These are phyloP conservation scores for Eupithecia pulchellata DNA, from an alignment of 2,888 invertebrate genomes.

Conservation along the genomic window DNA sequence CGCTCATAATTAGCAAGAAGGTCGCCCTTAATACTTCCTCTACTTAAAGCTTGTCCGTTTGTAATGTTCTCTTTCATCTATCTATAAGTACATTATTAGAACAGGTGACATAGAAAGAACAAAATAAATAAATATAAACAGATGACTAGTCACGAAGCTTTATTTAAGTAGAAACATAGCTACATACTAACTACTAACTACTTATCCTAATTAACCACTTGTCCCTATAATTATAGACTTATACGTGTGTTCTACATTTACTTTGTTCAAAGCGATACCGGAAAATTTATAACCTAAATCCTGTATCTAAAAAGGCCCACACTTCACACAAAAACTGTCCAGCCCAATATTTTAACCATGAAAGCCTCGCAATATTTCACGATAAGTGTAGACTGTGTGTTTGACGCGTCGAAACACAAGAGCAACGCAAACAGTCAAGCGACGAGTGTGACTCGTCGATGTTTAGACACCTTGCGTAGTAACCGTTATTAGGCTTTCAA, in stretches of 20 bases:
- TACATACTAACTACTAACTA: too few relatives aligned
- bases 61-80: too few relatives aligned
- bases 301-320: conserved; percentile 1
- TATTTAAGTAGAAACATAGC: too few relatives aligned
- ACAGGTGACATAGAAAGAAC: too few relatives aligned
- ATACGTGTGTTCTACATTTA: not conserved
- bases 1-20: too few relatives aligned
- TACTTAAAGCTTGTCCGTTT: too few relatives aligned
- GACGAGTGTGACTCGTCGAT: conserved; percentile 20
- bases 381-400: conserved; percentile 30
- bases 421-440: conserved; percentile 29
- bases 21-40: too few relatives aligned
- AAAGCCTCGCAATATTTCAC: conserved; percentile 27
- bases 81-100: too few relatives aligned
- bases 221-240: not conserved
- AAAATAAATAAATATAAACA: too few relatives aligned
- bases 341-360: conserved; percentile 20
- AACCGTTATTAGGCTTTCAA: not conserved
- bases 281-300: not conserved
- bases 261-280: not conserved
- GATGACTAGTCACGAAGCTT: too few relatives aligned
- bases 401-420: conserved; percentile 34
- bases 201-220: too few relatives aligned
- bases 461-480: conserved; percentile 16
- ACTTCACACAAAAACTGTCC: conserved; percentile 15